Base-by-base conservation (phyloP, 2,888 invertebrate species). In the Brachypterus glaber region DNA sequence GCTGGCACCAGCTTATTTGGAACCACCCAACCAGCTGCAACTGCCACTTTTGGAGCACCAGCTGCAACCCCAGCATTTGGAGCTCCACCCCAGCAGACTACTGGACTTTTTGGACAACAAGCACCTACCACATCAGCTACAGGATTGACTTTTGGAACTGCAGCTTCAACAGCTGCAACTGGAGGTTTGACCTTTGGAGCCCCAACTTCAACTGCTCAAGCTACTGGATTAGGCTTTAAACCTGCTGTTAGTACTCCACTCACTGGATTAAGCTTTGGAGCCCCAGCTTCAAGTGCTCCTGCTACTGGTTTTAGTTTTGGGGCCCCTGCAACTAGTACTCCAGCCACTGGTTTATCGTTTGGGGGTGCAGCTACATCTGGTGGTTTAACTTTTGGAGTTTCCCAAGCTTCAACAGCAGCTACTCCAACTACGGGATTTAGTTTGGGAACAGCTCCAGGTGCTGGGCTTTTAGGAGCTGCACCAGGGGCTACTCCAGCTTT, bases 171-270 rank as follows among this genome's bases (percentile, higher is more conserved):
- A 15, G 24, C 30, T 9, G 17, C 33, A 4, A 16, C 32, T 31
- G 50, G 53, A 7, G 51, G 53, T 46, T 60, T 54, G 44, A 58
- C 47, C 43, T 67, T 66, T 44, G 61, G 63, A 13, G 48, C 57
- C 33, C 42, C 27, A 30, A 15, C 4, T 33, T 2, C 8, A 33
- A 37, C 37, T 17, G 8, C 40, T 17, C 14, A 32, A 16, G 15
- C 33, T 13, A 8, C 24, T 17, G 37, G 37, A 24, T 32, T 39
- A n/a, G n/a, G n/a, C n/a, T n/a, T n/a, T n/a, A n/a, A n/a, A n/a
- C n/a, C n/a, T n/a, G n/a, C n/a, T 60, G 2, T 59, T 66, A 3
- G 52, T 68, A 13, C 54, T 64, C n/a, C n/a, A n/a, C n/a, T n/a
- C n/a, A n/a, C n/a, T 24, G 46, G 50, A 13, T 44, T 53, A 14